Conservation (phyloP, 2,888 invertebrate species). For the Malacosoma neustria region DNA sequence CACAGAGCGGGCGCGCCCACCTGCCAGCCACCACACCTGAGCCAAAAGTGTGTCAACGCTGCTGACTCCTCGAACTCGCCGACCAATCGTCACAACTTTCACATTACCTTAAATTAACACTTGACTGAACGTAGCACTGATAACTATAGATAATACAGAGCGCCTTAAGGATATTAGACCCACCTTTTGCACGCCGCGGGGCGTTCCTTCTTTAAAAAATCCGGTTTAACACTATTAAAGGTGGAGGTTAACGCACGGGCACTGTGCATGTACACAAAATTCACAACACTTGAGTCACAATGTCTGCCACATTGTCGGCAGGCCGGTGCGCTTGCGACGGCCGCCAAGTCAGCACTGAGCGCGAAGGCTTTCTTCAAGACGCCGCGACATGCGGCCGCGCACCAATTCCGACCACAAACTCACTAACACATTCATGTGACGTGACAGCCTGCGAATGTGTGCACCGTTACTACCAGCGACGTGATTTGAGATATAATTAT, state of each 20-base stretch:
- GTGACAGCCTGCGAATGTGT: constrained; percentile 19
- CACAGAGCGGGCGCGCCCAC: constrained; percentile 61
- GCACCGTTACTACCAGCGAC: constrained; percentile 19
- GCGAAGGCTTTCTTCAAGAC: constrained; percentile 55
- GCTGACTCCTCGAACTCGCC: constrained; percentile 58
- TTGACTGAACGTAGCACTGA: constrained; percentile 31
- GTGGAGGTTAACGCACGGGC: constrained; percentile 67
- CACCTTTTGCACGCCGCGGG: constrained; percentile 60
- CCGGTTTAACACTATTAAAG: constrained; percentile 70
- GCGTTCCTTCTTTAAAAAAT: constrained; percentile 54
- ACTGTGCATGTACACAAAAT: constrained; percentile 62
- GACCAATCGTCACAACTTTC: constrained; percentile 67
- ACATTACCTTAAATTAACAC: constrained; percentile 69
- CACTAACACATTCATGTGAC: constrained; percentile 30
- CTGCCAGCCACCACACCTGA: constrained; percentile 63
- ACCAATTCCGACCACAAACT: constrained; percentile 43
- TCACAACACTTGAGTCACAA: constrained; percentile 66
- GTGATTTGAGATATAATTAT: constrained; percentile 7
- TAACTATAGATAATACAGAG: constrained; percentile 29
- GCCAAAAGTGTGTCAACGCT: constrained; percentile 68
- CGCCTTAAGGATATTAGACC: constrained; percentile 22
- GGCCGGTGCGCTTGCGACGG: constrained; percentile 61
- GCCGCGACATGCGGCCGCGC: constrained; percentile 48
- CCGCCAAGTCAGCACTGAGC: constrained; percentile 66
- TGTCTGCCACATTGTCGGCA: constrained; percentile 56